phyloP scores from a whole-genome alignment of 2,113 vertebrate species.

The Maccullochella peelii region DNA sequence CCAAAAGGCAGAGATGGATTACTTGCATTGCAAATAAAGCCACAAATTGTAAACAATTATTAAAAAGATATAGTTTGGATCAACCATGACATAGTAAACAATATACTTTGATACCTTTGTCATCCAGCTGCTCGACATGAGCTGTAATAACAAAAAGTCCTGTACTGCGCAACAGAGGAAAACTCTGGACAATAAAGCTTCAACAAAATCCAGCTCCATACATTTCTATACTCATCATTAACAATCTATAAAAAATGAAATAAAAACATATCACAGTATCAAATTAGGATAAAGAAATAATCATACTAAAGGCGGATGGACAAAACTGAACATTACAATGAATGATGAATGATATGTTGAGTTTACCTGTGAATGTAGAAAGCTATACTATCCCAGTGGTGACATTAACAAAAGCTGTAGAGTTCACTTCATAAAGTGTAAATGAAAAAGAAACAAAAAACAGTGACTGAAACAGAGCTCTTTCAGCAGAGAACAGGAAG shows the following conservation, averaged over 20 bases:
- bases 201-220: not conserved
- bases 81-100: constrained; percentile 53
- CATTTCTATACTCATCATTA: constrained; percentile 16
- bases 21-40: constrained; percentile 60
- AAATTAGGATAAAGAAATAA: constrained; percentile 22
- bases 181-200: not conserved
- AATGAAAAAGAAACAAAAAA: constrained; percentile 12
- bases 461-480: not conserved
- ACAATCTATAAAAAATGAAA: constrained; percentile 9
- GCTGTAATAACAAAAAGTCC: not conserved
- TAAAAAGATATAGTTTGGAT: constrained; percentile 44
- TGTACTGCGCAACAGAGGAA: constrained; percentile 13
- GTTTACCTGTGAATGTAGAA: constrained; percentile 12
- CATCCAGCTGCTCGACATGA: not conserved
- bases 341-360: constrained; percentile 28
- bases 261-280: not conserved
- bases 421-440: constrained; percentile 11
- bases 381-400: not conserved
- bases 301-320: constrained; percentile 14
- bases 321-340: constrained; percentile 15
- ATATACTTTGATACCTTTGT: constrained; percentile 24
- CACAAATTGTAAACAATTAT: constrained; percentile 55
- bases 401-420: not conserved
- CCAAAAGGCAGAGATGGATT: constrained; percentile 48
- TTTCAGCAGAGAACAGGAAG: constrained; percentile 6